Base-by-base conservation (phyloP, 1,140 invertebrate species). In the Eupristina koningsbergeri region DNA sequence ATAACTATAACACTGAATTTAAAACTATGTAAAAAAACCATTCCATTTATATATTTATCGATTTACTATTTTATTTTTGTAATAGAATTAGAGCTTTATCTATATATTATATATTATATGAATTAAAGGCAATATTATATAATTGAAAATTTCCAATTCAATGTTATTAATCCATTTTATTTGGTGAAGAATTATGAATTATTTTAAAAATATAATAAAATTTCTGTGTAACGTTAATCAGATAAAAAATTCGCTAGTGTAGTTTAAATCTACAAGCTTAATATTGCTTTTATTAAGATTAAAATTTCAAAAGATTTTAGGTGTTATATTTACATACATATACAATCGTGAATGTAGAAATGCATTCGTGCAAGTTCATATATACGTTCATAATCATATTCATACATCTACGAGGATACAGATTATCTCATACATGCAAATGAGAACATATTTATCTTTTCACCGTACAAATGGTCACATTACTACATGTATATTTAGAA, bases 141-240 rank as follows among this genome's bases (percentile, higher is more conserved):
- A 3, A n/a, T 6, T 31, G 26, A n/a, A n/a, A n/a, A n/a, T n/a
- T n/a, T n/a, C n/a, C n/a, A n/a, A n/a, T n/a, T n/a, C 41, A 41
- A 71, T n/a, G 15, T 71, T 41, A 71, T n/a, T 41, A 41, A 39
- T 71, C 22, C 26, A 71, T 71, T 71, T 71, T 41, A 71, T 39
- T 71, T 71, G 3, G 8, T 41, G 0, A 26, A 71, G 26, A 11
- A n/a, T 3, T 13, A 39, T 69, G 2, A 50, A 39, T 39, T 34
- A 69, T 39, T 22, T 41, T 22, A 69, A 69, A 69, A 69, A 64
- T 53, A 19, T 53, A 53, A 17, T 53, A 9, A 69, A 39, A 39
- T 7, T 41, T 71, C n/a, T 71, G 19, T 58, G 26, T 58, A n/a
- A 3, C n/a, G 5, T 71, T 41, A 71, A 71, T 41, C 39, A 71